Evolutionary conservation across 1,140 invertebrate genomes (phyloP), one percentile per base, ranked within the genome.

Genomic region (Cyclina sinensis): DNA sequence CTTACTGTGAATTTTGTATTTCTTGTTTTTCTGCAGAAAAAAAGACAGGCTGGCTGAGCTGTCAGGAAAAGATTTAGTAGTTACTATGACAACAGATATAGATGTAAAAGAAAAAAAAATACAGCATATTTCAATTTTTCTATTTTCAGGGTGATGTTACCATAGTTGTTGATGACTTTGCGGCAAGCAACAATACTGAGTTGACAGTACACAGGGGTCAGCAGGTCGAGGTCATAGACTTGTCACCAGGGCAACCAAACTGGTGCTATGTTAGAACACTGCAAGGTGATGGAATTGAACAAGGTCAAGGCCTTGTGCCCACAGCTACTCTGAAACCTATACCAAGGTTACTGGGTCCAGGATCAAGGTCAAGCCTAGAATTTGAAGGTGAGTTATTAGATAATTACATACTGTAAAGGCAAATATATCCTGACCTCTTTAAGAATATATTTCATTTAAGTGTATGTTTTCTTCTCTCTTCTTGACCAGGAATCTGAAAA

Each of bases 201-300:
- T 87, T 95, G 12, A 93, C 90, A 27, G 87, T 95, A n/a, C 88
- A 88, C 32, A 90, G 91, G 81, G 95, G 95, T 14, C 98, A 99
- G 95, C 98, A 99, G 95, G 98, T 99, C 65, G 98, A 99, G 94
- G 97, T 99, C 76, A 94, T 99, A 74, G 98, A 99, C 92, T 96
- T 97, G 73, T 96, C 96, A 88, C 94, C 91, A 14, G 91, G 91
- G 3, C 90, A 92, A 65, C 89, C 90, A 24, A 95, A 95, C 57
- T 95, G 94, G 94, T 95, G 94, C 91, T 89, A 95, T 84, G 94
- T 96, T 21, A 91, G 95, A 68, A 90, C 94, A 65, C 91, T 95
- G 78, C 92, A 93, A 70, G 85, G 89, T 27, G 94, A 95, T 35
- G 93, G 93, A 1, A 89, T 91, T 11, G 93, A 94, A 68, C 90